phyloP scores from a whole-genome alignment of 2,113 vertebrate genomes.

The Callocephalon fimbriatum region DNA sequence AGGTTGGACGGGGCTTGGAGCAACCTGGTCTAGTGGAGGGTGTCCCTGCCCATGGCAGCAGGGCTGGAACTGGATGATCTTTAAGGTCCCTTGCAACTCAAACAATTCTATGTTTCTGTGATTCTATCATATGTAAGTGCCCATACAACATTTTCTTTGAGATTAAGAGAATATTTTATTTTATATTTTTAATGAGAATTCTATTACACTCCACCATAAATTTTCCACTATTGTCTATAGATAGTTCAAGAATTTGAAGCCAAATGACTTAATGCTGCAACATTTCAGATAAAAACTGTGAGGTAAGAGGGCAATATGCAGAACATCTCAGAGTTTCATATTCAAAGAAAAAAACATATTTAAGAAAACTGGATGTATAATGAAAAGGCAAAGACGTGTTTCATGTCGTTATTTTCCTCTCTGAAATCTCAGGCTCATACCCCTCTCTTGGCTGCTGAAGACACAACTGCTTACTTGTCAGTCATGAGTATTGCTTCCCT shows the following conservation, averaged over 20 bases:
- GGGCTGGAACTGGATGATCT: neutral
- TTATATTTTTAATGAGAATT: neutral
- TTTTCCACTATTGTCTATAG: neutral
- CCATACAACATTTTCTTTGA: neutral
- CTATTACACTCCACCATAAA: neutral
- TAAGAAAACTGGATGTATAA: neutral
- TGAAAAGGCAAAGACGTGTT: neutral
- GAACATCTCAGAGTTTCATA: neutral
- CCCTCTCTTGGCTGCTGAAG: neutral
- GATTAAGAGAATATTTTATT: neutral
- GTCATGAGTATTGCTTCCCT: neutral
- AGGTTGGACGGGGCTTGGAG: neutral
- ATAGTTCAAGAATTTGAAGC: neutral
- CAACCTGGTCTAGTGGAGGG: neutral
- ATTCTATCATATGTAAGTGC: neutral
- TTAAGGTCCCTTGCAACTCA: neutral
- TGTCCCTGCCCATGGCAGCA: neutral
- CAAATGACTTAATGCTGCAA: neutral
- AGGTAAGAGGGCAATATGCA: neutral
- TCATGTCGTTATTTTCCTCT: neutral
- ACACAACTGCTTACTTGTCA: neutral
- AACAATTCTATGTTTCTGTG: neutral
- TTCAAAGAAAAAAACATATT: neutral
- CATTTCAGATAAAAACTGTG: neutral
- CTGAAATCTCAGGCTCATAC: neutral